Evolutionary conservation across 1,140 invertebrate species (phyloP).

Genomic region (Drosophila sp.): DNA sequence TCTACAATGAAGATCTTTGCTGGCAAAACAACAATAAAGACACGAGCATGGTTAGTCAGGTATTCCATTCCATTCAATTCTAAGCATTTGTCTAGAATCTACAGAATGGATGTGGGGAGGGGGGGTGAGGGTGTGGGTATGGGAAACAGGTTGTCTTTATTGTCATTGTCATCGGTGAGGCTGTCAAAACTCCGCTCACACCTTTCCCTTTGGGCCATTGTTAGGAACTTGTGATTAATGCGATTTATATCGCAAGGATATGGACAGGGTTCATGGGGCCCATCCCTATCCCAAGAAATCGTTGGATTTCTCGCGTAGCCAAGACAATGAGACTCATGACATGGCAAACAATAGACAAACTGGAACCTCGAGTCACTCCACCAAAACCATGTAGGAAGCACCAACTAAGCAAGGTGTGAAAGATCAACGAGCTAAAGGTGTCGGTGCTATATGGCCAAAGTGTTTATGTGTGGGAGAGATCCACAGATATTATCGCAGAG

Average conservation of each 20-base stretch:
- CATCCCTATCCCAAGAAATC: constrained; percentile 50
- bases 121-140: constrained; percentile 1
- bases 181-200: constrained; percentile 71
- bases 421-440: constrained; percentile 48
- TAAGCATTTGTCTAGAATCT: background rate
- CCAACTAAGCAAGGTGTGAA: constrained; percentile 59
- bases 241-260: constrained; percentile 67
- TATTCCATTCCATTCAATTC: constrained; percentile 36
- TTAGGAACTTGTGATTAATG: constrained; percentile 61
- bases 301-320: constrained; percentile 25
- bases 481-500: constrained; percentile 50
- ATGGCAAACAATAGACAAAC: constrained; percentile 27
- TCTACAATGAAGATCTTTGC: constrained; percentile 8
- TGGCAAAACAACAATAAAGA: constrained; percentile 34
- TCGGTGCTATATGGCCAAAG: constrained; percentile 15
- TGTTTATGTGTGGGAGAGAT: constrained; percentile 39
- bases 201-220: constrained; percentile 52
- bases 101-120: constrained; percentile 20
- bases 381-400: constrained; percentile 17
- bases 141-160: constrained; percentile 50
- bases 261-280: constrained; percentile 1
- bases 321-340: constrained; percentile 47
- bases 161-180: constrained; percentile 52
- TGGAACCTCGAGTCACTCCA: constrained; percentile 15
- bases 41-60: constrained; percentile 22